Percentiles rank a stretch among this genome's conserved stretches.
Evolutionary conservation across 2,888 invertebrate genomes (phyloP).

Genomic region (Synanthedon andrenaeformis): DNA sequence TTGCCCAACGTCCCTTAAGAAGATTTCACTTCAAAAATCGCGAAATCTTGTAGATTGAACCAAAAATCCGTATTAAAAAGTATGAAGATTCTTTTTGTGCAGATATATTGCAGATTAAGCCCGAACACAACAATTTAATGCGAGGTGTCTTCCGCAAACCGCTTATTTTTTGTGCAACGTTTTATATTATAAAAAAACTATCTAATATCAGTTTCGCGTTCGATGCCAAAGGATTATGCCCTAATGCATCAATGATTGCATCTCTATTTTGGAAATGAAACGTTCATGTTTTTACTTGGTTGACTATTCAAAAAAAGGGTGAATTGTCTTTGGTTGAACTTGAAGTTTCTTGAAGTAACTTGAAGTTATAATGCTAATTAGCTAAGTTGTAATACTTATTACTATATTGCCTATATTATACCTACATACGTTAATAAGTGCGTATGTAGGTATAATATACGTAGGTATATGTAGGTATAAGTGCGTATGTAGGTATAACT

Average conservation of each 20-base stretch:
- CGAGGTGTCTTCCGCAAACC: constrained; percentile 55
- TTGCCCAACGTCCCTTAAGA: no score
- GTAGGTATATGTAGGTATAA: no score
- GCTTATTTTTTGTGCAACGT: constrained; percentile 19
- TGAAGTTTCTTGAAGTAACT: no score
- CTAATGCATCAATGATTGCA: not conserved
- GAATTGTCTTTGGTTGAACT: no score
- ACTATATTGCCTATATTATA: no score
- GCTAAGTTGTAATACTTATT: no score
- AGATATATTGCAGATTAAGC: constrained; percentile 68
- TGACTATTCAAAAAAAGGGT: no score
- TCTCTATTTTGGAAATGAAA: constrained; percentile 3
- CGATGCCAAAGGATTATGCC: constrained; percentile 1
- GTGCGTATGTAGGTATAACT: no score
- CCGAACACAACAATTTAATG: constrained; percentile 53
- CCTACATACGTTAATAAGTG: no score
- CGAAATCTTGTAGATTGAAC: constrained; percentile 15
- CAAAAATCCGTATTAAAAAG: constrained; percentile 43
- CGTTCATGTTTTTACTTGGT: not conserved
- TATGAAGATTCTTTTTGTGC: constrained; percentile 45
- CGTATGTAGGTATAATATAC: no score
- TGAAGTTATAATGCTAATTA: no score
- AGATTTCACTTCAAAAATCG: no score
- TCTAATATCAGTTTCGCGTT: not conserved
- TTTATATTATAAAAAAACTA: constrained; percentile 9